A percentile compares a stretch with the other conserved stretches of the same genome.
phyloP scores from a whole-genome alignment of 2,888 invertebrate species.

The Meliscaeva auricollis region DNA sequence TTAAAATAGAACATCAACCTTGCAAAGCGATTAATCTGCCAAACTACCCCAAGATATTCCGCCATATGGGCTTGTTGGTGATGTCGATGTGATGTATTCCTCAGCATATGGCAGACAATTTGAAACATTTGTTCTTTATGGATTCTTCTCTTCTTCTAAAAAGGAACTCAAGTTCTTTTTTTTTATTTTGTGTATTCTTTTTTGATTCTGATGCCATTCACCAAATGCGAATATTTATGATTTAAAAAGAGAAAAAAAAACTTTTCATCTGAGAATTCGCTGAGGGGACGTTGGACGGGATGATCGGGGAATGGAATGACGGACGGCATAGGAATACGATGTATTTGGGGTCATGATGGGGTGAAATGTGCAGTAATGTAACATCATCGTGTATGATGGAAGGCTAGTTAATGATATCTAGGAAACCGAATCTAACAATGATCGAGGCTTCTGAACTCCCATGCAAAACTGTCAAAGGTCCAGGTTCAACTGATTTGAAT shows the following conservation, averaged over 20 bases:
- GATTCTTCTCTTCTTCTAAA: conserved; percentile 19
- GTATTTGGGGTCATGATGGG: conserved; percentile 58
- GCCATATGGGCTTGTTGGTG: conserved; percentile 54
- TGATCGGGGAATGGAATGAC: neutral
- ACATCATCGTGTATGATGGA: conserved; percentile 56
- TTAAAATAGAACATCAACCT: conserved; percentile 18
- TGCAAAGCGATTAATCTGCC: conserved; percentile 20
- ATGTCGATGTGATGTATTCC: conserved; percentile 22
- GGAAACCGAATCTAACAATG: conserved; percentile 68
- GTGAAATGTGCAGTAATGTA: conserved; percentile 74
- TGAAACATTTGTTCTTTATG: conserved; percentile 67
- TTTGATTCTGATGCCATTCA: conserved; percentile 35
- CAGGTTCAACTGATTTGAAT: conserved; percentile 77
- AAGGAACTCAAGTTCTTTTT: conserved; percentile 29
- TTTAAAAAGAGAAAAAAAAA: conserved; percentile 8
- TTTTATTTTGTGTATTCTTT: neutral
- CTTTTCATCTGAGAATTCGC: neutral
- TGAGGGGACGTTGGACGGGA: neutral
- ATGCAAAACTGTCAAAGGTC: conserved; percentile 76
- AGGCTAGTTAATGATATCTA: conserved; percentile 69
- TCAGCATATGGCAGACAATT: conserved; percentile 41
- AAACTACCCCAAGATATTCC: conserved; percentile 48
- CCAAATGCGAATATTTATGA: conserved; percentile 46
- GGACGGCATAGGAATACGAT: conserved; percentile 29
- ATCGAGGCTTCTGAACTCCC: conserved; percentile 74